Evolutionary conservation across 2,888 invertebrate species (phyloP), one percentile per base, ranked within the genome.

Genomic region (Petrophora chlorosata): DNA sequence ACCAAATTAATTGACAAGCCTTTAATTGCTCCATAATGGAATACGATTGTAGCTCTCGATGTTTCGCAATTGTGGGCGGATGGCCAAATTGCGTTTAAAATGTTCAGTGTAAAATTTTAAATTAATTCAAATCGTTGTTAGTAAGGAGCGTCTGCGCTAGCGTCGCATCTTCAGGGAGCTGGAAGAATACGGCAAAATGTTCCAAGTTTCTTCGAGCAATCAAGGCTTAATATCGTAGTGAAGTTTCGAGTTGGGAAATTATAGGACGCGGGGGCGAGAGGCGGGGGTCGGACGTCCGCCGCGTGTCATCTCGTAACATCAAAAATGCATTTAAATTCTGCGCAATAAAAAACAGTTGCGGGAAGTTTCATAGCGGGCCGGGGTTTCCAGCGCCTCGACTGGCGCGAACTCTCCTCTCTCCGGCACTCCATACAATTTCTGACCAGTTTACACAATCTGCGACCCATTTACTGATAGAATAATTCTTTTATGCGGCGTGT

Each of bases 301-400:
- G 89, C 85, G 88, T 90, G 90, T 90, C 90, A 90, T 90, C 87
- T 89, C 88, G 85, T 87, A 85, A 91, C 91, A 91, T 88, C 91
- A 91, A 90, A 91, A 91, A 91, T 91, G 91, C 91, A 91, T 91
- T 91, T 91, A 90, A 87, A 90, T 89, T 89, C 84, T 76, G 85
- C 85, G 88, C 90, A 90, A 90, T 89, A 89, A 90, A 90, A 90
- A 90, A 89, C 86, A 84, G 85, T 82, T 83, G 81, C 82, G 79
- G 77, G 80, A 89, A 89, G 82, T 88, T 90, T 89, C 78, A 72
- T 79, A 75, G 79, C 82, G 84, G 79, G 79, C 79, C 82, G 82
- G 83, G 87, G 79, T 78, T 79, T 79, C 42, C 38, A 41, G 30
- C 55, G 45, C 50, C 42, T 39, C 48, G 45, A 26, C 29, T 15